A percentile compares a stretch with the other conserved stretches of the same genome.
These are phyloP conservation scores for Macrostomum lignano DNA, from an alignment of 1,140 invertebrate species.

Conservation along the genomic window DNA sequence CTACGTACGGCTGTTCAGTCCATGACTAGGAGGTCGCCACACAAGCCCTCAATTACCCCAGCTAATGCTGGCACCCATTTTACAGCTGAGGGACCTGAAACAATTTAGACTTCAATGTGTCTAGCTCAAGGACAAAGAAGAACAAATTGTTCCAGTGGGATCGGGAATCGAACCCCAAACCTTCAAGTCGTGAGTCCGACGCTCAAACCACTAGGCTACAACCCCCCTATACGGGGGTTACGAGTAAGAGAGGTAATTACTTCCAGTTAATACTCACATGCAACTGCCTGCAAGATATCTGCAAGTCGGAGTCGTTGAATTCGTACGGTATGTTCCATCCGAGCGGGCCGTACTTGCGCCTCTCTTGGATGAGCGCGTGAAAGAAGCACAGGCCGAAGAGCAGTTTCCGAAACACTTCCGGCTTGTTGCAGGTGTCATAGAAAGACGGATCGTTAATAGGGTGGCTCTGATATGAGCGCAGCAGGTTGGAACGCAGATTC, in stretches of 20 bases:
- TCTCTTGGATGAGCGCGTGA: slow-evolving; percentile 54
- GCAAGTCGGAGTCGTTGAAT: slow-evolving; percentile 62
- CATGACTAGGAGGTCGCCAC: too few relatives aligned
- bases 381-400: slow-evolving; percentile 34
- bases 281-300: slow-evolving; percentile 50
- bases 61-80: too few relatives aligned
- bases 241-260: slow-evolving; percentile 17
- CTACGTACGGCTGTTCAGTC: too few relatives aligned
- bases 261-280: slow-evolving; percentile 12
- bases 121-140: too few relatives aligned
- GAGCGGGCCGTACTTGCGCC: slow-evolving; percentile 59
- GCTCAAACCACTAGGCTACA: too few relatives aligned
- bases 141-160: too few relatives aligned
- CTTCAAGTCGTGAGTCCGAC: too few relatives aligned
- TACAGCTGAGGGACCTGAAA: too few relatives aligned
- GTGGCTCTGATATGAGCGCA: slow-evolving; percentile 26
- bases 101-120: too few relatives aligned
- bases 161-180: too few relatives aligned
- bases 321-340: slow-evolving; percentile 70
- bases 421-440: slow-evolving; percentile 23
- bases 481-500: slow-evolving; percentile 20
- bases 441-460: slow-evolving; percentile 23
- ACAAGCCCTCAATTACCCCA: too few relatives aligned
- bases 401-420: slow-evolving; percentile 32
- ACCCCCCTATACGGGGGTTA: background rate